Conservation (phyloP, 2,113 vertebrate species). For the Coptodon bakossiorum region DNA sequence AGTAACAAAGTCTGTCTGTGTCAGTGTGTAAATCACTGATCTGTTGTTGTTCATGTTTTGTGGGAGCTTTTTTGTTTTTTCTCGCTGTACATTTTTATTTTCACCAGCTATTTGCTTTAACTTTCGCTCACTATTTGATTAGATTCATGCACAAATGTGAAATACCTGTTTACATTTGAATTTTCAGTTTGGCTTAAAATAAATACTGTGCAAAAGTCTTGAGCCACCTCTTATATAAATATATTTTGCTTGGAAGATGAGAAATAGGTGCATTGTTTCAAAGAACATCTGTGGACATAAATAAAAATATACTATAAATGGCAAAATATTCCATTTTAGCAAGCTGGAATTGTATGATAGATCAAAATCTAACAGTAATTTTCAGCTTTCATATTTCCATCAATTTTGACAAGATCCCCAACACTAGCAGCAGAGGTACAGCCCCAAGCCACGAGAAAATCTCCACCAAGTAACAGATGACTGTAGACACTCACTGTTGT, state of each 20-base stretch:
- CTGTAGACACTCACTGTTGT: too few relatives aligned
- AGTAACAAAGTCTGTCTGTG: neutral
- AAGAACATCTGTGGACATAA: neutral
- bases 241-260: neutral
- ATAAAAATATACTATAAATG: neutral
- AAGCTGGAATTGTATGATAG: neutral
- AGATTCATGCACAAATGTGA: neutral
- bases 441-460: too few relatives aligned
- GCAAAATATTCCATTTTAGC: neutral
- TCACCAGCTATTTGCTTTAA: neutral
- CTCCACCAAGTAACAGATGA: too few relatives aligned
- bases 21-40: neutral
- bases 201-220: neutral
- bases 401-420: neutral
- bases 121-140: neutral
- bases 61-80: neutral
- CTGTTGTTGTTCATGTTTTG: neutral
- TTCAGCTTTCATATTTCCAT: neutral
- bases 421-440: neutral
- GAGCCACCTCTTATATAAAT: fast-evolving
- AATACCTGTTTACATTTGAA: neutral
- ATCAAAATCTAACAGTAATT: neutral
- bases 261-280: neutral
- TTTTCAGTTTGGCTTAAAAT: neutral
- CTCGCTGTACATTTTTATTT: neutral